Conservation (phyloP, 2,113 vertebrate species). For the Suricata suricatta region DNA sequence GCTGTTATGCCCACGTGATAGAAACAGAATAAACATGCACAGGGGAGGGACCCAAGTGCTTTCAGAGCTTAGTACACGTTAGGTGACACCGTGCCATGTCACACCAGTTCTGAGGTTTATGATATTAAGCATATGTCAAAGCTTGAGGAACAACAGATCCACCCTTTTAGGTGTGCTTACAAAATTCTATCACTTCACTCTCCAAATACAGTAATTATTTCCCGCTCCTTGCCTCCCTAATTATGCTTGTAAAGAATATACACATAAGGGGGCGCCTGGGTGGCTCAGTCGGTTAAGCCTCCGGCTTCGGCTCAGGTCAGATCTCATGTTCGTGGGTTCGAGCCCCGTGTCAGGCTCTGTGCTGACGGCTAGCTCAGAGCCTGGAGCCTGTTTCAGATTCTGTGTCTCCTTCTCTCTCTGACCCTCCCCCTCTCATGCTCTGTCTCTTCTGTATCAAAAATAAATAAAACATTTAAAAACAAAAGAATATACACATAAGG, state of each 20-base stretch:
- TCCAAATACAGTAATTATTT: not conserved
- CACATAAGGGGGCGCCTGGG: too few relatives aligned
- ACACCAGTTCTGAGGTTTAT: not conserved
- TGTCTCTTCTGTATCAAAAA: too few relatives aligned
- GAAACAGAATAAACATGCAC: not conserved
- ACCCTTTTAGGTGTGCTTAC: not conserved
- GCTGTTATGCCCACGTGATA: rapidly evolving
- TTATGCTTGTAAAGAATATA: not conserved
- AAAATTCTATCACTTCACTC: not conserved
- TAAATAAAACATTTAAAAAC: too few relatives aligned
- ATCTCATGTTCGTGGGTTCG: too few relatives aligned
- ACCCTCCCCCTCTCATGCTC: too few relatives aligned
- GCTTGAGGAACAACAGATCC: not conserved
- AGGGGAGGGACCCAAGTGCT: not conserved
- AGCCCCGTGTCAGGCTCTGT: too few relatives aligned
- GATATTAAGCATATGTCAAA: not conserved
- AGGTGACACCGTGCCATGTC: not conserved
- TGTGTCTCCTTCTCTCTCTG: too few relatives aligned
- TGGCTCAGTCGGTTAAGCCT: too few relatives aligned
- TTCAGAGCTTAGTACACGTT: not conserved
- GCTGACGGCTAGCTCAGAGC: too few relatives aligned
- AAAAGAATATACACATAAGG: too few relatives aligned
- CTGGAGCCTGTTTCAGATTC: too few relatives aligned
- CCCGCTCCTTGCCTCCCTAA: not conserved
- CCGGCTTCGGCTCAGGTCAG: too few relatives aligned